Conservation (phyloP, 1,140 invertebrate genomes). For the Gonatopus flavifemur region DNA sequence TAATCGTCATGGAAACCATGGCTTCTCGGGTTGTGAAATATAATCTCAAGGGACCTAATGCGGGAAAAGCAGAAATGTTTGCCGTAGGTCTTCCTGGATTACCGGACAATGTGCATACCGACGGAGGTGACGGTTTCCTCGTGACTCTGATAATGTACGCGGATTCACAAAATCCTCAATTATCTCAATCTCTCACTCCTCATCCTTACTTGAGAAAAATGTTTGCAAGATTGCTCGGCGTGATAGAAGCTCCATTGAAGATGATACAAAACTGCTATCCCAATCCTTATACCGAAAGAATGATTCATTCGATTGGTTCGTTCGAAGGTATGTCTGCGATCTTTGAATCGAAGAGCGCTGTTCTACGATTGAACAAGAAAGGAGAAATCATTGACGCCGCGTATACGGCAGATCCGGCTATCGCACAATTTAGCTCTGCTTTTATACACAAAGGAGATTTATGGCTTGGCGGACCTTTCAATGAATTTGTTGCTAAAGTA, state of each 20-base stretch:
- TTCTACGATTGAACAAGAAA: constrained; percentile 66
- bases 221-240: constrained; percentile 55
- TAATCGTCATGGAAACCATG: constrained; percentile 71
- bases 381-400: constrained; percentile 68
- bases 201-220: constrained; percentile 67
- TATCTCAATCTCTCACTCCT: constrained; percentile 56
- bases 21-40: constrained; percentile 65
- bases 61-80: constrained; percentile 73
- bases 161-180: constrained; percentile 57
- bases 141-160: constrained; percentile 61
- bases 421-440: constrained; percentile 63
- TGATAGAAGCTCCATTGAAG: constrained; percentile 64
- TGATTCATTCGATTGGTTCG: constrained; percentile 60
- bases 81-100: constrained; percentile 76
- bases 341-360: constrained; percentile 33
- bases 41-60: constrained; percentile 72
- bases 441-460: constrained; percentile 61
- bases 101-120: constrained; percentile 77
- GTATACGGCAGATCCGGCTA: constrained; percentile 57
- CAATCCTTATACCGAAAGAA: constrained; percentile 60
- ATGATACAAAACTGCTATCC: constrained; percentile 62
- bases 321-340: constrained; percentile 39
- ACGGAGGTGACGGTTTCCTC: constrained; percentile 69
- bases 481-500: constrained; percentile 66
- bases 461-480: constrained; percentile 72